These are phyloP conservation scores for Caenorhabditis latens DNA, from an alignment of 1,140 invertebrate species.

Conservation along the genomic window DNA sequence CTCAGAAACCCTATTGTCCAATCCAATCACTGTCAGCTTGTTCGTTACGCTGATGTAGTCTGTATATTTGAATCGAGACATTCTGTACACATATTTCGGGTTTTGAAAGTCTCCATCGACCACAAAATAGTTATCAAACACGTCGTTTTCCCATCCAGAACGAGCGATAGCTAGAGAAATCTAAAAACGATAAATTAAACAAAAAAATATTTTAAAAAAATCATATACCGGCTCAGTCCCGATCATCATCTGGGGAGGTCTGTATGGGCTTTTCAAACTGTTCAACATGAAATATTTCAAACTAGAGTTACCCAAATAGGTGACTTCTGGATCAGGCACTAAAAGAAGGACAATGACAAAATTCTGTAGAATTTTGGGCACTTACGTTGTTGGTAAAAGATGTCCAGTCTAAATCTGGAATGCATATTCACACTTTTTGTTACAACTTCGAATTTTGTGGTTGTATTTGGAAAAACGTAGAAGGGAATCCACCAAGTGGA, in stretches of 20 bases:
- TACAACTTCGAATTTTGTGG: neutral
- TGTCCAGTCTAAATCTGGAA: neutral
- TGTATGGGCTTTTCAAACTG: neutral
- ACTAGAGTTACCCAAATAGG: neutral
- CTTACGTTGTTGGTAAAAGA: neutral
- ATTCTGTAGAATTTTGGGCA: neutral
- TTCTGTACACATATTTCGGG: neutral
- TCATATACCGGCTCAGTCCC: neutral
- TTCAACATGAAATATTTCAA: slow-evolving; percentile 23
- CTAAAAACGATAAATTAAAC: neutral
- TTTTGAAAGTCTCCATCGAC: slow-evolving; percentile 1
- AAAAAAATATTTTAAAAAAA: too few relatives aligned
- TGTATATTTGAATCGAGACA: neutral
- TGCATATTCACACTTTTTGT: slow-evolving; percentile 20
- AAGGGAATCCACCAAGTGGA: neutral
- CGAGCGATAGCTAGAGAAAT: neutral
- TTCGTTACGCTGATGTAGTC: neutral
- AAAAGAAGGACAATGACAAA: neutral
- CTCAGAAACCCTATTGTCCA: neutral
- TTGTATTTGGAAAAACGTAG: slow-evolving; percentile 14
- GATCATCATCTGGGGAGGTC: neutral
- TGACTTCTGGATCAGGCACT: neutral
- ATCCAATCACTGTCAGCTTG: slow-evolving; percentile 1
- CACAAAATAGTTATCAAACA: slow-evolving; percentile 15
- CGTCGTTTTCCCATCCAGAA: neutral